Base-by-base conservation (phyloP, 2,888 invertebrate genomes). In the Dynastes maya region DNA sequence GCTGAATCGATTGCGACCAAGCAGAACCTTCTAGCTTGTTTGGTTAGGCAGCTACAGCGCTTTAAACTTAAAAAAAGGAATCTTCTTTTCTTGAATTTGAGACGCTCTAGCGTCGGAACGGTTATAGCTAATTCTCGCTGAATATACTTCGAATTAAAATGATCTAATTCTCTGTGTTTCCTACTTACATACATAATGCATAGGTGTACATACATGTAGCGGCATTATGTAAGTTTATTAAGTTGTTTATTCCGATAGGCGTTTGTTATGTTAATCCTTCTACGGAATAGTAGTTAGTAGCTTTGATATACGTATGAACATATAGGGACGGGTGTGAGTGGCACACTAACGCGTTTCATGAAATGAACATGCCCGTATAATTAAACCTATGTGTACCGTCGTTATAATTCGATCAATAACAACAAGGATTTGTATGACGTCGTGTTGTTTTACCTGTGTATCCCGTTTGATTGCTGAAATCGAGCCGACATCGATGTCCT, bases 181-280 rank as follows among this genome's bases (percentile, higher is more conserved):
- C 8, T 45, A 45, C 5, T 5, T 5, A 5, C 37, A 37, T 37
- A 16, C 32, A 5, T 32, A 32, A 32, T 32, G 0, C 32, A 5
- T 32, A 32, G 5, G 5, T 5, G 32, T 45, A 45, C 8, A 45
- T 11, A 11, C 37, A 37, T 37, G 4, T 37, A 37, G 37, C 37
- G 37, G 5, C 5, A 37, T 1, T 55, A 22, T 55, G 6, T 22
- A 27, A 55, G 22, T 55, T 55, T 55, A 55, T 55, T 16, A 55
- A 8, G 55, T 55, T 55, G 55, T 55, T 55, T 55, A 22, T 55
- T 55, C 55, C 16, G 16, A 22, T 55, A 55, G 55, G 22, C 22
- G 55, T 55, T 55, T 22, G 55, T 55, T 22, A 22, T 55, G 55
- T 55, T 55, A 55, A 55, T 55, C 55, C 53, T 53, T 13, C 45